Percentiles rank a stretch among this genome's conserved stretches.
phyloP scores from a whole-genome alignment of 1,140 invertebrate species.

The Himalopsyche phryganea region DNA sequence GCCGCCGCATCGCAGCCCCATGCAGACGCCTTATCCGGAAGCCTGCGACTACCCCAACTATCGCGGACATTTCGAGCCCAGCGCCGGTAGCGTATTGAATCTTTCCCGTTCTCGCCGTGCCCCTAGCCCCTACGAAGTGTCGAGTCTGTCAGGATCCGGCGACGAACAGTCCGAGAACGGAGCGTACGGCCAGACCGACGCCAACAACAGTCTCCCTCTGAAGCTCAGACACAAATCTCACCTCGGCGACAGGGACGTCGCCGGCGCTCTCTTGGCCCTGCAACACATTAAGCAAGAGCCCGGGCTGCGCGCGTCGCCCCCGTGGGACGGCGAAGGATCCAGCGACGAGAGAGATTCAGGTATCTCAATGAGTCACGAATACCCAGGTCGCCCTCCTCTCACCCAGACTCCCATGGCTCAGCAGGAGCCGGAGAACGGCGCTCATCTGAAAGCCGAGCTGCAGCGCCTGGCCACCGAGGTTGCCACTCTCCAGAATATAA shows the following conservation, averaged over 20 bases:
- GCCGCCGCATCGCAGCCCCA: constrained; percentile 49
- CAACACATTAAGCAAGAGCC: constrained; percentile 83
- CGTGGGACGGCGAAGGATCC: constrained; percentile 79
- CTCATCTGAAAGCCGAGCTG: constrained; percentile 79
- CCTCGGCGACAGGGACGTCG: constrained; percentile 81
- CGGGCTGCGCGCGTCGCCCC: constrained; percentile 68
- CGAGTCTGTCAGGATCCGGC: constrained; percentile 68
- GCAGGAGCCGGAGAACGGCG: constrained; percentile 58
- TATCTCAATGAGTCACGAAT: constrained; percentile 69
- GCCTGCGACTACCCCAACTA: constrained; percentile 45
- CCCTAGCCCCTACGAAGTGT: constrained; percentile 65
- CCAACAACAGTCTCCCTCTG: constrained; percentile 64
- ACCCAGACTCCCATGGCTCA: constrained; percentile 27
- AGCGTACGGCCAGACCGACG: constrained; percentile 42
- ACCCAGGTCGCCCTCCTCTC: constrained; percentile 45
- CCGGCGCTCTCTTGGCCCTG: constrained; percentile 70
- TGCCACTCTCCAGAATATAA: constrained; percentile 78
- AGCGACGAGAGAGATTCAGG: constrained; percentile 86
- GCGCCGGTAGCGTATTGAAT: constrained; percentile 62
- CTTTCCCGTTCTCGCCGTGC: constrained; percentile 56
- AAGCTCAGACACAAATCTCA: constrained; percentile 91
- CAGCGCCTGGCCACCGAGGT: constrained; percentile 88
- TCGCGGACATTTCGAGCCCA: constrained; percentile 50
- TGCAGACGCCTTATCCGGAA: constrained; percentile 47
- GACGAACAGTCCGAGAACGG: constrained; percentile 60